Conservation (phyloP, 1,140 invertebrate genomes). For the Hermetia illucens region DNA sequence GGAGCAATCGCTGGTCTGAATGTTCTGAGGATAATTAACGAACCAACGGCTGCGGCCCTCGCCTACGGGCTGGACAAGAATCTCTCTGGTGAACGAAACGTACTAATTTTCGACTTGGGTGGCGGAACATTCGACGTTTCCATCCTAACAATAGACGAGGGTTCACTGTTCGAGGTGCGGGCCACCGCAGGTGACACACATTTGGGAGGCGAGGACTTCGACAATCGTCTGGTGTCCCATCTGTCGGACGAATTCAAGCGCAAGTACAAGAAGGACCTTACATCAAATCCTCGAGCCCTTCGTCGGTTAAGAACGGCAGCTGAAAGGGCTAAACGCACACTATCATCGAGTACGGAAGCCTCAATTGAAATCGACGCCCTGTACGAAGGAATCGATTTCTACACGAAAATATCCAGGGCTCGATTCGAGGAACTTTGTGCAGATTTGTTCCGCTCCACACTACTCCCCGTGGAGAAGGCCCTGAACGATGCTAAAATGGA, state of each 20-base stretch:
- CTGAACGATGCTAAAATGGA: constrained; percentile 61
- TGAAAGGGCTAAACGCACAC: constrained; percentile 51
- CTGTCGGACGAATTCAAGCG: constrained; percentile 64
- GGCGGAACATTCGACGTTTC: constrained; percentile 75
- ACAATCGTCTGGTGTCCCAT: constrained; percentile 71
- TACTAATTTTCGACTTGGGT: constrained; percentile 59
- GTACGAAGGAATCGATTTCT: constrained; percentile 67
- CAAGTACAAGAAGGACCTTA: constrained; percentile 69
- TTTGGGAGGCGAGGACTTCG: constrained; percentile 60
- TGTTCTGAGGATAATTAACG: constrained; percentile 55
- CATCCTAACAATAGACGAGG: constrained; percentile 72
- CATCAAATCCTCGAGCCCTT: constrained; percentile 57
- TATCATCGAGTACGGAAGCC: constrained; percentile 51
- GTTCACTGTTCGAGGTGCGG: constrained; percentile 62
- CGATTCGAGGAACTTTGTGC: constrained; percentile 75
- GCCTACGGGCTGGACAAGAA: constrained; percentile 65
- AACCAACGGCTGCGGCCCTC: constrained; percentile 57
- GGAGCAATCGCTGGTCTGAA: constrained; percentile 51
- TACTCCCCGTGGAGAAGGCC: constrained; percentile 57
- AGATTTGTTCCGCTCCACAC: constrained; percentile 58
- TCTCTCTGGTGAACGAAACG: constrained; percentile 57
- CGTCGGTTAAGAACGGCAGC: constrained; percentile 60
- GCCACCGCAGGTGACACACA: constrained; percentile 64
- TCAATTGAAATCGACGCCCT: constrained; percentile 60
- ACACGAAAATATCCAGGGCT: constrained; percentile 69